Evolutionary conservation across 2,888 invertebrate genomes (phyloP), one percentile per base, ranked within the genome.

Genomic region (Mamestra brassicae): DNA sequence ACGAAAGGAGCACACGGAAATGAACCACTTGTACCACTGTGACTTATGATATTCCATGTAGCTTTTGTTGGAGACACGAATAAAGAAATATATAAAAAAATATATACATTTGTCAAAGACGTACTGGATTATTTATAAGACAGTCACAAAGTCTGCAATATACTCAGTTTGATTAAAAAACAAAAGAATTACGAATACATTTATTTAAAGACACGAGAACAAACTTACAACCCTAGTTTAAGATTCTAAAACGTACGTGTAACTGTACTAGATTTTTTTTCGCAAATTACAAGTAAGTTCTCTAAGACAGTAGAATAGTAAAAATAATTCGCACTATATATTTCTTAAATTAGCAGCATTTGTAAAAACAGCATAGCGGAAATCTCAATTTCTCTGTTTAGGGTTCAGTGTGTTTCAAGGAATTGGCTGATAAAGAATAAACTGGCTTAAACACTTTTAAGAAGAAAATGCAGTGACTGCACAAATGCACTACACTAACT

Each of bases 261-360:
- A 26, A 67, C 55, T 60, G 34, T 42, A 34, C 54, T 58, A 68
- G 58, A 61, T n/a, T 70, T 76, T 73, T 81, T 42, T 15, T 10
- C 11, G 38, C 58, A 72, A 83, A 76, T 70, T 60, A 76, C 62
- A 70, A 68, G n/a, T 58, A 61, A 65, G 79, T 76, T 74, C 36
- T 42, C 38, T 11, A 58, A 57, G 5, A 68, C n/a, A 45, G 34
- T 47, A 66, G 17, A 74, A 62, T 75, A 17, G 66, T 55, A 68
- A 71, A 71, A 10, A 10, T 57, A 57, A 71, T 71, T 70, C 61
- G 42, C 57, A 26, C 26, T 26, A 26, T 26, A 26, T 26, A 26
- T 26, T 26, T 26, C 26, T 26, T 26, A 26, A 26, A 26, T 26
- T 26, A 26, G 54, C 34, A 64, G 57, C 11, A 66, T 73, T 76